Percentiles rank a stretch among this genome's conserved stretches.
Evolutionary conservation across 2,888 invertebrate genomes (phyloP).

Genomic region (Notodonta ziczac): DNA sequence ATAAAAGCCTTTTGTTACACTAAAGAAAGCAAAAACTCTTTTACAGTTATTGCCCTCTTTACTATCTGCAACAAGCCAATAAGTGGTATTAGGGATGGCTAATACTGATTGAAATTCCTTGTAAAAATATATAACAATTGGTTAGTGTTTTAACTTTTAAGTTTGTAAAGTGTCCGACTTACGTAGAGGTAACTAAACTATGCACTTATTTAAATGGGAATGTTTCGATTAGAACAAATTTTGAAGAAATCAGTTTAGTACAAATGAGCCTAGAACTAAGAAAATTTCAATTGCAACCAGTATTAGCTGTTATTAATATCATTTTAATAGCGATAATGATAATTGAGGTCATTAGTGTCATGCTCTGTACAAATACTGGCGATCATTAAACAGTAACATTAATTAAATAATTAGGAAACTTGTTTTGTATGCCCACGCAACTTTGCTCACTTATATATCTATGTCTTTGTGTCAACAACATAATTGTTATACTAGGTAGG

Average conservation of each 20-base stretch:
- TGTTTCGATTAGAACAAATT: neutral
- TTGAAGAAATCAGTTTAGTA: neutral
- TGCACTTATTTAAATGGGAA: neutral
- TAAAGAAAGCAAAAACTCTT: conserved; percentile 11
- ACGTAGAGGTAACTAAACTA: neutral
- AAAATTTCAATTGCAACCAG: conserved; percentile 12
- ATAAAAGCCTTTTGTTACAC: conserved; percentile 7
- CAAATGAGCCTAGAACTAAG: too few relatives aligned
- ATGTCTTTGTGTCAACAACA: neutral
- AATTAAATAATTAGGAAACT: conserved; percentile 21
- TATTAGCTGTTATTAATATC: conserved; percentile 24
- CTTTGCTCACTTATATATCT: neutral
- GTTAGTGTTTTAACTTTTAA: neutral
- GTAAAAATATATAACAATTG: neutral
- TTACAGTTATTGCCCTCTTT: conserved; percentile 8
- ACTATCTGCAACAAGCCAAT: conserved; percentile 1
- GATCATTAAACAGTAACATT: conserved; percentile 19
- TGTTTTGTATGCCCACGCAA: conserved; percentile 16
- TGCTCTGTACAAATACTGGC: conserved; percentile 20
- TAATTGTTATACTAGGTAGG: neutral
- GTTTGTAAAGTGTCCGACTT: neutral
- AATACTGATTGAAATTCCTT: neutral
- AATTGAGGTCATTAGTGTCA: conserved; percentile 29
- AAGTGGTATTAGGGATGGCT: neutral
- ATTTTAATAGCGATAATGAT: conserved; percentile 36